Evolutionary conservation across 2,113 vertebrate species (phyloP).

Genomic region (Lampris megalopsis): DNA sequence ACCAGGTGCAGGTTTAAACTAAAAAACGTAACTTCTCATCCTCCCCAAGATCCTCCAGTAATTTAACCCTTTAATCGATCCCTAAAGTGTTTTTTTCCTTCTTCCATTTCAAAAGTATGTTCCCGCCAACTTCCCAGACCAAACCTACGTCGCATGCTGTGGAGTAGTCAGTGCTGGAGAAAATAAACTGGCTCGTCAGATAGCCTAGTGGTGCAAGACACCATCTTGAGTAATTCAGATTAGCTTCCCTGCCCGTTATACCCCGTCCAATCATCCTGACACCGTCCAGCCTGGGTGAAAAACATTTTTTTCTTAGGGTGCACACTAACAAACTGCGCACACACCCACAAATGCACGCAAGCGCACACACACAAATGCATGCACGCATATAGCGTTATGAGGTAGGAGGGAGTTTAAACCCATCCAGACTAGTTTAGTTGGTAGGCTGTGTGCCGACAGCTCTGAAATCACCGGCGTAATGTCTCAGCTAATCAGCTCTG

Average conservation of each 20-base stretch:
- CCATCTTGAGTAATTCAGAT: conserved; percentile 40
- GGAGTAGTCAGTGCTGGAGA: conserved; percentile 18
- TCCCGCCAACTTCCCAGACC: too few species aligned
- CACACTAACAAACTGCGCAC: too few species aligned
- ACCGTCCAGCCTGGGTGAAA: too few species aligned
- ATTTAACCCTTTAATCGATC: too few species aligned
- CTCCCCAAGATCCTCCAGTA: too few species aligned
- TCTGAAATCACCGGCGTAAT: conserved; percentile 41
- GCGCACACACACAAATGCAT: too few species aligned
- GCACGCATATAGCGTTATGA: not conserved
- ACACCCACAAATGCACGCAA: not conserved
- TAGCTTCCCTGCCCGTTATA: not conserved
- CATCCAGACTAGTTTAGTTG: conserved; percentile 29
- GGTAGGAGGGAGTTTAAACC: conserved; percentile 19
- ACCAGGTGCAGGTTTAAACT: too few species aligned
- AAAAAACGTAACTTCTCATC: too few species aligned
- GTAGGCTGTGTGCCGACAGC: not conserved
- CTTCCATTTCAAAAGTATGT: not conserved
- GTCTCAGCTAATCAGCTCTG: conserved; percentile 28
- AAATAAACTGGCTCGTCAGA: conserved; percentile 40
- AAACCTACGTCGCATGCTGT: not conserved
- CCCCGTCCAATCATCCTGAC: conserved; percentile 19
- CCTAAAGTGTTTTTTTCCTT: not conserved
- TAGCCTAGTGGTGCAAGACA: conserved; percentile 33
- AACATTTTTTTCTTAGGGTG: too few species aligned